A percentile compares a stretch with the other conserved stretches of the same genome.
phyloP scores from a whole-genome alignment of 2,888 invertebrate genomes.

The Mythimna ferrago region DNA sequence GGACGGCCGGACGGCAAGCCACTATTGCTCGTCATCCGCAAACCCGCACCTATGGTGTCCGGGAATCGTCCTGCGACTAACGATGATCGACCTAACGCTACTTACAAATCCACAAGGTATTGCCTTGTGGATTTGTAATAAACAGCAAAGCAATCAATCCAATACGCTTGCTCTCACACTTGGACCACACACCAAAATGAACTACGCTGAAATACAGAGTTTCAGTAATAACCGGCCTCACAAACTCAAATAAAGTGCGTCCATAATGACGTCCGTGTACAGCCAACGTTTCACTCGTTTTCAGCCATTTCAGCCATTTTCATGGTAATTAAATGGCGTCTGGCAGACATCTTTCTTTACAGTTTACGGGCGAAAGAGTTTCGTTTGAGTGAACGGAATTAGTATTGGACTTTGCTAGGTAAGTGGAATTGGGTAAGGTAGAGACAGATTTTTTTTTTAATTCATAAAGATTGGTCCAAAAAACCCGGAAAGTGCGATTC shows the following conservation, averaged over 20 bases:
- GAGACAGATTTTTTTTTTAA: not conserved
- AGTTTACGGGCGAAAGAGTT: slow-evolving; percentile 44
- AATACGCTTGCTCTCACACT: not conserved
- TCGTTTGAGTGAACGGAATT: slow-evolving; percentile 41
- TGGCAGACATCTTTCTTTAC: slow-evolving; percentile 59
- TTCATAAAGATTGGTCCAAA: not conserved
- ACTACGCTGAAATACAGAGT: slow-evolving; percentile 71
- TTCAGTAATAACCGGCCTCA: slow-evolving; percentile 72
- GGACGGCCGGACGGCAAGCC: too few species aligned
- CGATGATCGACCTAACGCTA: too few species aligned
- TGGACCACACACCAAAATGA: slow-evolving; percentile 62
- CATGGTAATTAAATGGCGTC: slow-evolving; percentile 71
- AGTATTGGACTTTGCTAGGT: slow-evolving; percentile 41
- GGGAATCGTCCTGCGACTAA: too few species aligned
- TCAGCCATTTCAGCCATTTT: slow-evolving; percentile 71
- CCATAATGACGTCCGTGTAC: slow-evolving; percentile 68
- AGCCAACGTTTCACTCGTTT: slow-evolving; percentile 60
- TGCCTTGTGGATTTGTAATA: too few species aligned
- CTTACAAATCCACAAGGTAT: too few species aligned
- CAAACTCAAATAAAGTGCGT: slow-evolving; percentile 74
- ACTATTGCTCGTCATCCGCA: too few species aligned
- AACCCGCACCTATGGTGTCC: too few species aligned
- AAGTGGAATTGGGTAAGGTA: not conserved
- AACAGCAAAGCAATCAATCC: not conserved
- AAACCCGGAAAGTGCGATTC: too few species aligned